Percentiles rank a stretch among this genome's conserved stretches.
Evolutionary conservation across 2,888 invertebrate species (phyloP).

Genomic region (Alloplasta piceator): DNA sequence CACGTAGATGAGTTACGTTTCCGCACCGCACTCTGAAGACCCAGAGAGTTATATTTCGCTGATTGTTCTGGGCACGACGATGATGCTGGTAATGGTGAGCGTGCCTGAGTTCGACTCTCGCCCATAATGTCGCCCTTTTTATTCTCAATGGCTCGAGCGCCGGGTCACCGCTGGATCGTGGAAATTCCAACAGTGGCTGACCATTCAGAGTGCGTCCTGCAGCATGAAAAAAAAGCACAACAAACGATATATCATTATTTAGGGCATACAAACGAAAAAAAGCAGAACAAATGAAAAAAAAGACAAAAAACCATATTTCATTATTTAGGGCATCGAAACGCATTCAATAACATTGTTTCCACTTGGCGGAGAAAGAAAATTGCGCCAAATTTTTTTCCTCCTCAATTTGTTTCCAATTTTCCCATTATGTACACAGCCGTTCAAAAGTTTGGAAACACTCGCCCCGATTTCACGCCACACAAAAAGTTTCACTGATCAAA

Average conservation of each 20-base stretch:
- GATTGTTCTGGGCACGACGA: constrained; percentile 77
- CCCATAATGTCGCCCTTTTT: constrained; percentile 92
- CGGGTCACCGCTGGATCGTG: constrained; percentile 86
- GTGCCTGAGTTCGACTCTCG: constrained; percentile 86
- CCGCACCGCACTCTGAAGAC: constrained; percentile 88
- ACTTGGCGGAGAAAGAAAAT: too few species aligned
- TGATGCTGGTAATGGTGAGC: constrained; percentile 81
- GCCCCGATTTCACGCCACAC: too few species aligned
- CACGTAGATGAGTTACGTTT: constrained; percentile 87
- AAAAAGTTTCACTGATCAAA: too few species aligned
- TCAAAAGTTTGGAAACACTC: too few species aligned
- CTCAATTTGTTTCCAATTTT: neutral
- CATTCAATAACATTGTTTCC: neutral
- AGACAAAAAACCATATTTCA: constrained; percentile 20
- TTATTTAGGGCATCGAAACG: neutral
- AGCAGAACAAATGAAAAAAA: constrained; percentile 38
- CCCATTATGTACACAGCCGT: too few species aligned
- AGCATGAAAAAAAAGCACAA: constrained; percentile 67
- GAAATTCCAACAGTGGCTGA: constrained; percentile 93
- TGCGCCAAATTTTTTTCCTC: neutral
- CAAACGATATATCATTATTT: constrained; percentile 1
- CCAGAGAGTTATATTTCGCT: constrained; percentile 87
- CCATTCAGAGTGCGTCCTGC: constrained; percentile 93
- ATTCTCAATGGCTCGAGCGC: constrained; percentile 87
- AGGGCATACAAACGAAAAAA: constrained; percentile 1